A percentile compares a stretch with the other conserved stretches of the same genome.
Conservation (phyloP, 2,797 vertebrate genomes). For the Chaenodraco wilsoni region DNA sequence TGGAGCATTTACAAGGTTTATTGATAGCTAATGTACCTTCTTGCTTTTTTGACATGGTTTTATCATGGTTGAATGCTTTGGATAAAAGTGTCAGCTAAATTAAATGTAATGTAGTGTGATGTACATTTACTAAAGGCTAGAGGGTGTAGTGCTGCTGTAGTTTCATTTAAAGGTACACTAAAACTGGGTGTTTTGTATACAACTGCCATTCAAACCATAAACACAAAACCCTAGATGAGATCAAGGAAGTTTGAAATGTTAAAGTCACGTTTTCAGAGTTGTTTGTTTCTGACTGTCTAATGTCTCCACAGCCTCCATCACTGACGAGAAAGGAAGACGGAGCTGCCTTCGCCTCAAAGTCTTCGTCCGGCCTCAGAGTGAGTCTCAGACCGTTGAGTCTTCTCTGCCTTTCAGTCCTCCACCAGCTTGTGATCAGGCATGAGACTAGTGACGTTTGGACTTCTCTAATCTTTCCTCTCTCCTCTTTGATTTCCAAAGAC, state of each 20-base stretch:
- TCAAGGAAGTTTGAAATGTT: constrained; percentile 11
- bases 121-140: neutral
- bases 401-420: neutral
- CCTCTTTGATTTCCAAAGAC: constrained; percentile 83
- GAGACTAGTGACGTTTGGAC: constrained; percentile 21
- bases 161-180: neutral
- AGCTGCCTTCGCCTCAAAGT: constrained; percentile 97
- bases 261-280: constrained; percentile 1
- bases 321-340: constrained; percentile 90
- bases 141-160: neutral
- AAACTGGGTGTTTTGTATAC: neutral
- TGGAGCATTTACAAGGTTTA: too few relatives aligned
- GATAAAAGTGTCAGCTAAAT: too few relatives aligned
- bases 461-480: constrained; percentile 53
- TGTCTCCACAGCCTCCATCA: constrained; percentile 89
- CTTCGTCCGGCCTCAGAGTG: constrained; percentile 96
- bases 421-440: constrained; percentile 20
- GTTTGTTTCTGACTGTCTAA: constrained; percentile 22
- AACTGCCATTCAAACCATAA: constrained; percentile 21
- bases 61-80: too few relatives aligned
- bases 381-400: constrained; percentile 76
- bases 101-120: too few relatives aligned
- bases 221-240: constrained; percentile 14
- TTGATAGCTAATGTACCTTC: too few relatives aligned
- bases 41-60: too few relatives aligned